These are phyloP conservation scores for Microtus pennsylvanicus DNA, from an alignment of 2,113 vertebrate genomes.

Conservation along the genomic window DNA sequence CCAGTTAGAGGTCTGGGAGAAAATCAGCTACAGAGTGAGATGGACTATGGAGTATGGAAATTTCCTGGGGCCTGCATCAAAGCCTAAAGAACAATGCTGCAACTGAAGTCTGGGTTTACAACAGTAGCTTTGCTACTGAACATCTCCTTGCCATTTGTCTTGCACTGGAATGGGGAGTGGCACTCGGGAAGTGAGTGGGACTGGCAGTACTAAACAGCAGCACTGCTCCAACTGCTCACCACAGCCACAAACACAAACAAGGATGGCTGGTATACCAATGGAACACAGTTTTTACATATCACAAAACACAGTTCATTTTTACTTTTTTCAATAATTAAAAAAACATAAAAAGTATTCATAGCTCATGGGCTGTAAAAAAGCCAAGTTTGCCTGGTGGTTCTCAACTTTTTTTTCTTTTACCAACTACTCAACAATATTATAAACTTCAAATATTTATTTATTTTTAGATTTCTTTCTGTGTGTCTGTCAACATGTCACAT, in stretches of 20 bases:
- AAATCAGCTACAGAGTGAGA: background rate
- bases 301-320: background rate
- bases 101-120: background rate
- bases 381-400: background rate
- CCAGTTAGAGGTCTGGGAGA: background rate
- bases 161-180: background rate
- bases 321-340: background rate
- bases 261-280: background rate
- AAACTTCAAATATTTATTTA: background rate
- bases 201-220: accelerated
- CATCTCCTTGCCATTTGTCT: background rate
- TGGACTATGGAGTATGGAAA: conserved; percentile 10
- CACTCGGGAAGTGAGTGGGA: background rate
- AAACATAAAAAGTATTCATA: background rate
- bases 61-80: background rate
- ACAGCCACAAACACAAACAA: background rate
- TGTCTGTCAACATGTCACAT: background rate
- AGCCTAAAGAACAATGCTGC: background rate
- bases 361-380: background rate
- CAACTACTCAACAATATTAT: background rate
- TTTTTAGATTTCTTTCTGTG: background rate
- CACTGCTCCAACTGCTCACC: background rate
- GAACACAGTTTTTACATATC: background rate
- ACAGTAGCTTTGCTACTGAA: background rate
- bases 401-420: background rate